A percentile compares a stretch with the other conserved stretches of the same genome.
These are phyloP conservation scores for Balanococcus diminutus DNA, from an alignment of 2,888 invertebrate genomes.

Conservation along the genomic window DNA sequence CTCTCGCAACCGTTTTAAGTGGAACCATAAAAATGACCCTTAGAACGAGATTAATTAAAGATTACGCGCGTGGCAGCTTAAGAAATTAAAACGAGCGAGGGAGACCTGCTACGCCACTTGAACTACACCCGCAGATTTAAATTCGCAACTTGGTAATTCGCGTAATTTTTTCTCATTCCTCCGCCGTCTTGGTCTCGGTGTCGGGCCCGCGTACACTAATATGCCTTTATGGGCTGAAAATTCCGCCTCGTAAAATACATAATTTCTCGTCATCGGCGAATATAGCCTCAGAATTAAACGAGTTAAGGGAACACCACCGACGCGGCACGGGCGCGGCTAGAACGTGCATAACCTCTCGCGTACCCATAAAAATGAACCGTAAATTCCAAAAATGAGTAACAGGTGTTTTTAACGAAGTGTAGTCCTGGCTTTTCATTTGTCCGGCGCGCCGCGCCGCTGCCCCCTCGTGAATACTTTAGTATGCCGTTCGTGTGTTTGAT, in stretches of 20 bases:
- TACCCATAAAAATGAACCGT: conserved; percentile 30
- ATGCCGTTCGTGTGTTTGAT: conserved; percentile 13
- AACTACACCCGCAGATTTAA: conserved; percentile 12
- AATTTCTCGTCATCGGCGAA: conserved; percentile 19
- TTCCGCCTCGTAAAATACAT: conserved; percentile 27
- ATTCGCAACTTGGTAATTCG: background rate
- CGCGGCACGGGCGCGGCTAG: background rate
- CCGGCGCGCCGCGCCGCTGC: too few relatives aligned
- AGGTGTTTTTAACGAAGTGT: conserved; percentile 38
- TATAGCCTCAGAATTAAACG: background rate
- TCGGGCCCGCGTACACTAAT: background rate
- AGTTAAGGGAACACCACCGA: background rate
- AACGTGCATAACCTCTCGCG: background rate
- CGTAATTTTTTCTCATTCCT: background rate
- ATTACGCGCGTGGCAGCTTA: background rate
- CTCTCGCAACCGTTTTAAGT: background rate
- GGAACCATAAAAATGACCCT: background rate
- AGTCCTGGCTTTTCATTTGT: background rate
- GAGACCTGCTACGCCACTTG: background rate
- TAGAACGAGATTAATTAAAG: conserved; percentile 25
- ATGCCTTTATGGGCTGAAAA: conserved; percentile 15
- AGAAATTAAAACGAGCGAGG: background rate
- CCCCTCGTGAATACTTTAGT: background rate
- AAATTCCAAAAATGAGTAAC: conserved; percentile 35
- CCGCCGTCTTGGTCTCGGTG: background rate